phyloP scores from a whole-genome alignment of 2,888 invertebrate genomes.

The Drosophila pseudotakahashii region DNA sequence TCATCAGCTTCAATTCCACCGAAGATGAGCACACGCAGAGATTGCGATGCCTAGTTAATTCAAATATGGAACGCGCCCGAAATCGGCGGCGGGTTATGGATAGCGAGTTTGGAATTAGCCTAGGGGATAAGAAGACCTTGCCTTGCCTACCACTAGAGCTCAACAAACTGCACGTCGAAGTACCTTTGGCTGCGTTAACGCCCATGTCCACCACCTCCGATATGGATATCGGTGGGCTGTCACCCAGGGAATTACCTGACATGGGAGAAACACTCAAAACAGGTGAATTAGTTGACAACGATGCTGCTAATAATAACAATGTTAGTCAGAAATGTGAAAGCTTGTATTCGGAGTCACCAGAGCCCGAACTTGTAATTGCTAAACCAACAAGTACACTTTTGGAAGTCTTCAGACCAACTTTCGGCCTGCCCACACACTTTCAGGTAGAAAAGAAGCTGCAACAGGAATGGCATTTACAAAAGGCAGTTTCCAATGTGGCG shows the following conservation, averaged over 20 bases:
- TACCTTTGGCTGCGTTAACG: slow-evolving; percentile 28
- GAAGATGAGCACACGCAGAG: slow-evolving; percentile 58
- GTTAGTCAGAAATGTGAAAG: neutral
- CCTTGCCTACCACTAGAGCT: slow-evolving; percentile 48
- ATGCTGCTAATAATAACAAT: slow-evolving; percentile 20
- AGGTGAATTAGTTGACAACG: neutral
- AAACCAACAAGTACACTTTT: neutral
- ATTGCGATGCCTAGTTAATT: slow-evolving; percentile 49
- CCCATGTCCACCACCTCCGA: slow-evolving; percentile 70
- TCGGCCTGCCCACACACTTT: slow-evolving; percentile 7
- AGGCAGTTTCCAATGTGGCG: neutral
- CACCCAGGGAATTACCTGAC: slow-evolving; percentile 19
- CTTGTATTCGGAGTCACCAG: neutral
- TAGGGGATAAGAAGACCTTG: slow-evolving; percentile 10
- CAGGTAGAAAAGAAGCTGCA: neutral
- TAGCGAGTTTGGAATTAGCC: slow-evolving; percentile 30
- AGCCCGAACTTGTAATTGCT: neutral
- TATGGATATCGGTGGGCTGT: slow-evolving; percentile 34
- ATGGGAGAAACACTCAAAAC: neutral
- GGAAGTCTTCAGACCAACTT: neutral
- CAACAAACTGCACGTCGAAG: slow-evolving; percentile 38
- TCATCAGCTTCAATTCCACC: slow-evolving; percentile 57
- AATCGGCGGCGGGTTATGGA: slow-evolving; percentile 37
- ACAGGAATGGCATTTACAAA: neutral
- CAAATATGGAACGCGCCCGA: slow-evolving; percentile 21